Percentiles rank a stretch among this genome's conserved stretches.
Evolutionary conservation across 2,113 vertebrate species (phyloP).

Genomic region (Narcine bancroftii): DNA sequence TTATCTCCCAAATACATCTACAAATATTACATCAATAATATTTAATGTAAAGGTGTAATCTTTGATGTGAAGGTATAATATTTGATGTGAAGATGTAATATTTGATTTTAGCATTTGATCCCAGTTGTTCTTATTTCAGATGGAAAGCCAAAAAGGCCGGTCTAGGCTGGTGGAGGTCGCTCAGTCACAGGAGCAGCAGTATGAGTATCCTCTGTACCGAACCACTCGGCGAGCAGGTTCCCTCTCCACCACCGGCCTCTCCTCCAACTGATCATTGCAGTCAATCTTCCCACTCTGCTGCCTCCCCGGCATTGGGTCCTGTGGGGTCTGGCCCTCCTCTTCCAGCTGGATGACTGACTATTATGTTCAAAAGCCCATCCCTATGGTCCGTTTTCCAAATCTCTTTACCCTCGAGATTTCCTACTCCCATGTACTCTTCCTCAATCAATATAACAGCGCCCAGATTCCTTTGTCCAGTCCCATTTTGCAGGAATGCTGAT

Average conservation of each 20-base stretch:
- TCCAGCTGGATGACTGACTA: slow-evolving; percentile 42
- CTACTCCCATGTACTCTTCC: neutral
- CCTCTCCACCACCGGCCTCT: neutral
- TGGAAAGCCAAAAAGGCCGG: neutral
- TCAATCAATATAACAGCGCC: too few species aligned
- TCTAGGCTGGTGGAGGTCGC: neutral
- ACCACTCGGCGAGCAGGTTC: slow-evolving; percentile 38
- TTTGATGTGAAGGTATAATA: too few species aligned
- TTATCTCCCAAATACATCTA: too few species aligned
- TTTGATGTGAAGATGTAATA: too few species aligned
- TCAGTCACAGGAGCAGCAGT: neutral
- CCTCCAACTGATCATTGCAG: slow-evolving; percentile 40
- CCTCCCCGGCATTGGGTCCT: slow-evolving; percentile 45
- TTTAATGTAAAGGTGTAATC: too few species aligned
- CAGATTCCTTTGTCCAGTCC: too few species aligned
- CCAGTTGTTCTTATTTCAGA: neutral
- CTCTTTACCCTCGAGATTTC: neutral
- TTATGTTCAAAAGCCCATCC: too few species aligned
- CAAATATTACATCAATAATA: too few species aligned
- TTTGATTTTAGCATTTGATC: neutral
- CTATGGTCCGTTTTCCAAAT: too few species aligned
- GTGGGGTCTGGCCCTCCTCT: slow-evolving; percentile 44
- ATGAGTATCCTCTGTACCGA: slow-evolving; percentile 42
- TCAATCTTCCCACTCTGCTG: slow-evolving; percentile 1
- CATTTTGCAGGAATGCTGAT: too few species aligned